Conservation (phyloP, 2,797 vertebrate genomes). For the Melopsittacus undulatus region DNA sequence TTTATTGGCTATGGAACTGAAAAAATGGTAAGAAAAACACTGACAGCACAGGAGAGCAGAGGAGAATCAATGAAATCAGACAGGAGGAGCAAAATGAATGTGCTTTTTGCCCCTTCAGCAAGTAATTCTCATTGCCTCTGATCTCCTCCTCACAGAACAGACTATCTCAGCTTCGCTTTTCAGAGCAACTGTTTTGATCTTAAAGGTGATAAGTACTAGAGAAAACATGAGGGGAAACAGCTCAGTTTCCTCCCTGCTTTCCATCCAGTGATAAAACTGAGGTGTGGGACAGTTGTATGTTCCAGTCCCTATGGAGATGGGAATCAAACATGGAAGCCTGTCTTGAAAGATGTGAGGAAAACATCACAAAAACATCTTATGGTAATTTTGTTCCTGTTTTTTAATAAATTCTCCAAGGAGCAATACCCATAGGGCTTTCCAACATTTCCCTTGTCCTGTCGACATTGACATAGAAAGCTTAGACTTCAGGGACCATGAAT, state of each 20-base stretch:
- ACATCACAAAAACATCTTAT: not conserved
- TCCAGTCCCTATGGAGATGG: not conserved
- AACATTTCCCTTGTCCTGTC: not conserved
- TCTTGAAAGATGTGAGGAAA: not conserved
- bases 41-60: not conserved
- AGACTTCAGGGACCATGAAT: not conserved
- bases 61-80: constrained; percentile 10
- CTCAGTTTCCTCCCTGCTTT: not conserved
- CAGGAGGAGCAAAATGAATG: constrained; percentile 21
- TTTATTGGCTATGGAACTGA: not conserved
- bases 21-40: not conserved
- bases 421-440: not conserved
- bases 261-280: not conserved
- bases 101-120: not conserved
- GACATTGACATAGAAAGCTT: not conserved
- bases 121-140: constrained; percentile 15
- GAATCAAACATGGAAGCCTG: not conserved
- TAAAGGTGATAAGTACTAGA: not conserved
- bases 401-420: not conserved
- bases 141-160: not conserved
- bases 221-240: not conserved
- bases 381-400: not conserved
- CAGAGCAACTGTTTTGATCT: not conserved
- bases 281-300: not conserved
- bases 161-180: not conserved